phyloP scores from a whole-genome alignment of 2,888 invertebrate genomes.

The Oscheius myriophilus region DNA sequence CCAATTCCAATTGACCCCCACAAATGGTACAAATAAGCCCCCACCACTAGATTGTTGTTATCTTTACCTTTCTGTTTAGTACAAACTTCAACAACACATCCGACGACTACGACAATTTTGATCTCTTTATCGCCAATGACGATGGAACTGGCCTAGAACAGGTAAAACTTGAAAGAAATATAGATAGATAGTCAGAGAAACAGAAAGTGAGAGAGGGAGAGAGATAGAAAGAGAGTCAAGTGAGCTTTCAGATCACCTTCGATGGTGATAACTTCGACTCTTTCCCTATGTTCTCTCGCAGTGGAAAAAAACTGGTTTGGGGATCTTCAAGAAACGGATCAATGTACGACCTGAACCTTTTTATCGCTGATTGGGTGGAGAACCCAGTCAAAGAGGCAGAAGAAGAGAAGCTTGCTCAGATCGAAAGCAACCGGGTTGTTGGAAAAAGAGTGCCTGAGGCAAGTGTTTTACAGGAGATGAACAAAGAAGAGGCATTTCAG shows the following conservation, averaged over 20 bases:
- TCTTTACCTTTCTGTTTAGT: conserved; percentile 2
- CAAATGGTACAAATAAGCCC: too few relatives aligned
- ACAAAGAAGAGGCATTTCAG: neutral
- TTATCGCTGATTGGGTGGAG: conserved; percentile 56
- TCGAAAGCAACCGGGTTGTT: conserved; percentile 22
- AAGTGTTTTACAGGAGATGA: neutral
- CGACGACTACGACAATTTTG: conserved; percentile 46
- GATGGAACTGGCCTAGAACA: conserved; percentile 48
- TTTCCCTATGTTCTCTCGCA: conserved; percentile 56
- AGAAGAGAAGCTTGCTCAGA: conserved; percentile 2
- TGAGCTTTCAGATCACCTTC: conserved; percentile 46
- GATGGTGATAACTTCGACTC: conserved; percentile 49
- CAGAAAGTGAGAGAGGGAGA: too few relatives aligned
- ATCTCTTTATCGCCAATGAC: conserved; percentile 50
- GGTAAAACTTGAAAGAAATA: conserved; percentile 18
- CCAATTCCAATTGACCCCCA: too few relatives aligned
- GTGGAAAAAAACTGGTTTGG: conserved; percentile 43
- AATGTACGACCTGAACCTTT: conserved; percentile 50
- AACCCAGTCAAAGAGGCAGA: neutral
- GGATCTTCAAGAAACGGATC: conserved; percentile 30
- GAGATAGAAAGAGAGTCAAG: too few relatives aligned
- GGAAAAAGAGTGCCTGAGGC: neutral
- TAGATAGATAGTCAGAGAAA: neutral
- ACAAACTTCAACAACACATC: conserved; percentile 20
- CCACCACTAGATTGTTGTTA: neutral